phyloP scores from a whole-genome alignment of 2,113 vertebrate genomes.

The Australoheros scitulus region DNA sequence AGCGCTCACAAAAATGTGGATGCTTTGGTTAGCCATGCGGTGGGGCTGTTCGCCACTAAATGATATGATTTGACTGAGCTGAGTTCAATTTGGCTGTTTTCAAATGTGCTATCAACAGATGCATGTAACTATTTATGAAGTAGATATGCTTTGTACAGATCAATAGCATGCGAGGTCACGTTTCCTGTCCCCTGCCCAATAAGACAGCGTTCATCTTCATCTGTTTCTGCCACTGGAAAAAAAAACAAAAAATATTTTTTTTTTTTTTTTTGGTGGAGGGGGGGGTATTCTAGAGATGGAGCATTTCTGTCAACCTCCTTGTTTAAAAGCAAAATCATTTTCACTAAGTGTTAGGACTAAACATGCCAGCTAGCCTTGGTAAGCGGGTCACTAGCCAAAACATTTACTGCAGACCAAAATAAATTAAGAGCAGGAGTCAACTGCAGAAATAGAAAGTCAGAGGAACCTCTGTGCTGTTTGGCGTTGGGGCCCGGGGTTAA shows the following conservation, averaged over 20 bases:
- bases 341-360: neutral
- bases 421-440: neutral
- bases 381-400: neutral
- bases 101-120: neutral
- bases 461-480: constrained; percentile 33
- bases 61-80: rapidly evolving
- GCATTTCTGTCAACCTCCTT: neutral
- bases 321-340: neutral
- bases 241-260: rapidly evolving
- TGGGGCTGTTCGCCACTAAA: constrained; percentile 19
- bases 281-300: neutral
- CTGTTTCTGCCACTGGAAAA: neutral
- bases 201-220: neutral
- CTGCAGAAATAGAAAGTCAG: constrained; percentile 40
- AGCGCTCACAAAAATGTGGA: neutral
- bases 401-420: neutral
- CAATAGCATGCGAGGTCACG: neutral
- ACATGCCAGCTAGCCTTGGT: neutral
- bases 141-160: neutral
- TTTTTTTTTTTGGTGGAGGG: too few relatives aligned
- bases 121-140: neutral
- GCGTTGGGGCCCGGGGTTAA: constrained; percentile 16
- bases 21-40: constrained; percentile 17
- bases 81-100: neutral
- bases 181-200: neutral